Percentiles rank a stretch among this genome's conserved stretches.
Conservation (phyloP, 2,113 vertebrate species). For the Vulpes ferrilata region DNA sequence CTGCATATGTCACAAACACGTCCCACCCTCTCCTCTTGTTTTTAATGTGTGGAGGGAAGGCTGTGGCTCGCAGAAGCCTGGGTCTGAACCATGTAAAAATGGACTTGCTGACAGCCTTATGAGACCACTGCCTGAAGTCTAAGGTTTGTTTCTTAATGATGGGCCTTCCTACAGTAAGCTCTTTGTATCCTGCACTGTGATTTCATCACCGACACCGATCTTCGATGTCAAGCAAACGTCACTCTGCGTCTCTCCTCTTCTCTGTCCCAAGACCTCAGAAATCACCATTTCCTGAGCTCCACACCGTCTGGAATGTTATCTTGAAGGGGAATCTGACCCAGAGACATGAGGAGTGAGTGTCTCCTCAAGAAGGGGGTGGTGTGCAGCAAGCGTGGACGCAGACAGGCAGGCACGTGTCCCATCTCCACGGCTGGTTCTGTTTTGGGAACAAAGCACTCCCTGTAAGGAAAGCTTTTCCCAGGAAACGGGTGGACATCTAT, state of each 20-base stretch:
- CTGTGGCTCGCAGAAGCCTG: background rate
- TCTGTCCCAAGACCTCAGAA: background rate
- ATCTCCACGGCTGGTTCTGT: background rate
- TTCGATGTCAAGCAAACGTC: background rate
- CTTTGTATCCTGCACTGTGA: background rate
- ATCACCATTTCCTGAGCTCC: background rate
- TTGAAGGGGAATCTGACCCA: background rate
- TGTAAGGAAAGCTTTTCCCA: background rate
- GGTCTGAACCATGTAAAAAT: background rate
- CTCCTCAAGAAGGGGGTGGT: background rate
- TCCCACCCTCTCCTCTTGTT: background rate
- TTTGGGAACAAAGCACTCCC: background rate
- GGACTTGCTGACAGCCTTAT: background rate
- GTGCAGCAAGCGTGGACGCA: background rate
- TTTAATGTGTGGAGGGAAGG: background rate
- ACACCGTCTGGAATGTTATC: background rate
- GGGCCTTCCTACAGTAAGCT: background rate
- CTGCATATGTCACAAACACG: background rate
- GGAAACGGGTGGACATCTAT: background rate
- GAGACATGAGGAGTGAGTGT: background rate
- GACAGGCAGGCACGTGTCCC: fast-evolving
- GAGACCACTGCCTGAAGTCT: background rate
- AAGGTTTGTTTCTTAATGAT: background rate
- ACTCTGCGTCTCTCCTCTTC: background rate
- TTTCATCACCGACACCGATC: background rate